Percentiles rank a stretch among this genome's conserved stretches.
phyloP scores from a whole-genome alignment of 2,888 invertebrate species.

The Parnassius smintheus region DNA sequence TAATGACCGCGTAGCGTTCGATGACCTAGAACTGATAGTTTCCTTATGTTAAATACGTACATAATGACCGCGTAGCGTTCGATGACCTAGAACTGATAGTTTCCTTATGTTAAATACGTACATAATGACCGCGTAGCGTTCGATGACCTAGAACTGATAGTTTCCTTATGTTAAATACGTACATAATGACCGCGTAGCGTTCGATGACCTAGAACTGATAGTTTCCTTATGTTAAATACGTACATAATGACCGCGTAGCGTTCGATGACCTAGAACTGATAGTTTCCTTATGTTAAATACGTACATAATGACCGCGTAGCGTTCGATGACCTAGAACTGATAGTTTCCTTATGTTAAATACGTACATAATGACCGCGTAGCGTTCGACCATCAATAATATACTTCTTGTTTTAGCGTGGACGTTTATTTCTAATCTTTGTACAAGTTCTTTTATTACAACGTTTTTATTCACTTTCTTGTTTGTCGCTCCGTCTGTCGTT shows the following conservation, averaged over 20 bases:
- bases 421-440: too few species aligned
- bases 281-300: constrained; percentile 8
- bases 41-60: constrained; percentile 2
- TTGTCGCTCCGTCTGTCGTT: too few species aligned
- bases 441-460: too few species aligned
- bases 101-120: constrained; percentile 3
- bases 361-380: background rate
- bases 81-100: constrained; percentile 19
- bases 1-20: background rate
- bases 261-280: constrained; percentile 19
- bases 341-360: constrained; percentile 10
- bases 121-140: background rate
- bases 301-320: background rate
- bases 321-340: constrained; percentile 20
- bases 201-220: constrained; percentile 19
- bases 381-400: too few species aligned
- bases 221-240: constrained; percentile 7
- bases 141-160: constrained; percentile 19
- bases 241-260: background rate
- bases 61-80: background rate
- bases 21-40: constrained; percentile 20
- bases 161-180: constrained; percentile 6
- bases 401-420: too few species aligned
- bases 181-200: background rate
- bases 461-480: too few species aligned